Percentiles rank a stretch among this genome's conserved stretches.
phyloP scores from a whole-genome alignment of 2,888 invertebrate genomes.

The Bugulina stolonifera region DNA sequence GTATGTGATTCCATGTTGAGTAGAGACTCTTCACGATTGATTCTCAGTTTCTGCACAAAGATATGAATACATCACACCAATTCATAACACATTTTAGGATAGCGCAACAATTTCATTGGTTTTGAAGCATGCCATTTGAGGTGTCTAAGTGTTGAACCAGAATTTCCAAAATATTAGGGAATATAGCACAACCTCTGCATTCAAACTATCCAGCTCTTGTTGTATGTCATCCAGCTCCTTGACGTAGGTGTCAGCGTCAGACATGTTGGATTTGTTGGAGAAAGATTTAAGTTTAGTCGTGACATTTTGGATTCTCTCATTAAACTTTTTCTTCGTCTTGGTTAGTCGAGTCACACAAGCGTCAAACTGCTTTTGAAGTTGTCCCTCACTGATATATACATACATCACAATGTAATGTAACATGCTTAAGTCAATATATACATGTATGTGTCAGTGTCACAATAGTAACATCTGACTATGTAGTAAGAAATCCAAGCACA shows the following conservation, averaged over 20 bases:
- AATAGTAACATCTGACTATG: too few relatives aligned
- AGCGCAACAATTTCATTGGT: too few relatives aligned
- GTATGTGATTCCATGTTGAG: slow-evolving; percentile 43
- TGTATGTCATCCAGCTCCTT: slow-evolving; percentile 42
- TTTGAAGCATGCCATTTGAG: too few relatives aligned
- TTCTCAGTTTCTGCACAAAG: slow-evolving; percentile 40
- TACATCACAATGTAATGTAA: too few relatives aligned
- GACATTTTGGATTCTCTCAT: slow-evolving; percentile 36
- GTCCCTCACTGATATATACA: slow-evolving; percentile 43
- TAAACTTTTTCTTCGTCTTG: slow-evolving; percentile 42
- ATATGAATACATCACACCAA: too few relatives aligned
- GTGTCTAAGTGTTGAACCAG: too few relatives aligned
- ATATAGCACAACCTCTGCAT: too few relatives aligned
- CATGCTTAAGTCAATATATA: too few relatives aligned
- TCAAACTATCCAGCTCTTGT: slow-evolving; percentile 41
- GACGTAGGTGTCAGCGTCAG: slow-evolving; percentile 46
- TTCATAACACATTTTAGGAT: too few relatives aligned
- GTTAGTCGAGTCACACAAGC: slow-evolving; percentile 41
- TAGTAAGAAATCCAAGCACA: too few relatives aligned
- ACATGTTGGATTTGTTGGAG: slow-evolving; percentile 45
- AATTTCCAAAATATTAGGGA: too few relatives aligned
- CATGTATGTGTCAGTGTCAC: too few relatives aligned
- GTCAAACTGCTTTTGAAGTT: slow-evolving; percentile 48
- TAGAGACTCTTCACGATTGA: slow-evolving; percentile 48
- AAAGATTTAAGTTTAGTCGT: slow-evolving; percentile 44